phyloP scores from a whole-genome alignment of 2,888 invertebrate genomes.

The Tineola bisselliella region DNA sequence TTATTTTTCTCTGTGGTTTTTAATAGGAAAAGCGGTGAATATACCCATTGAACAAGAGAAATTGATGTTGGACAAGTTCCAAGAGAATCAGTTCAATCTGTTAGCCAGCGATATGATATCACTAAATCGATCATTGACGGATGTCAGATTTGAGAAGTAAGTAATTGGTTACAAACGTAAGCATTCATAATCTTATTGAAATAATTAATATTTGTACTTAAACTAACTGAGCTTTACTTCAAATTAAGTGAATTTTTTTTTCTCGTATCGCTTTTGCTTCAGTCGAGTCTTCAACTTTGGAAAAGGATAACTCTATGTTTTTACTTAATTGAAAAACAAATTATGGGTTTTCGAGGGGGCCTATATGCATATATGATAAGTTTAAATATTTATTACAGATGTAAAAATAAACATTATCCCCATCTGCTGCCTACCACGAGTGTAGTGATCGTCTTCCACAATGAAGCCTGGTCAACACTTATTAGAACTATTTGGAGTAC shows the following conservation, averaged over 20 bases:
- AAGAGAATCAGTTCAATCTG: conserved; percentile 98
- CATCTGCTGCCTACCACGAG: conserved; percentile 89
- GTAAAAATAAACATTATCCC: conserved; percentile 82
- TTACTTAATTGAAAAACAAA: too few species aligned
- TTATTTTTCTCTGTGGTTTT: conserved; percentile 23
- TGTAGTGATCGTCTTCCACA: conserved; percentile 98
- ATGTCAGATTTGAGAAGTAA: conserved; percentile 92
- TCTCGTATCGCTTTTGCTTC: too few species aligned
- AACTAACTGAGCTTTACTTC: background rate
- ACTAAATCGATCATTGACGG: conserved; percentile 92
- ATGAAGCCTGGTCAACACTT: conserved; percentile 98
- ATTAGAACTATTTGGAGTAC: conserved; percentile 96
- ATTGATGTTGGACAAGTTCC: conserved; percentile 93
- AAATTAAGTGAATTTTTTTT: background rate
- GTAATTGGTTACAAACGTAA: too few species aligned
- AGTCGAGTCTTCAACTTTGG: too few species aligned
- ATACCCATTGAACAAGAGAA: conserved; percentile 88
- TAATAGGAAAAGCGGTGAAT: conserved; percentile 82
- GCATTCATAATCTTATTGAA: too few species aligned
- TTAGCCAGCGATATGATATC: conserved; percentile 98
- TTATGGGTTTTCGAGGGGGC: too few species aligned
- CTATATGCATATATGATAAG: too few species aligned
- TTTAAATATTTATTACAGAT: conserved; percentile 70
- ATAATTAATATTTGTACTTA: background rate
- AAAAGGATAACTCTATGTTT: too few species aligned